These are phyloP conservation scores for Anarrhichthys ocellatus DNA, from an alignment of 2,113 vertebrate species.

Conservation along the genomic window DNA sequence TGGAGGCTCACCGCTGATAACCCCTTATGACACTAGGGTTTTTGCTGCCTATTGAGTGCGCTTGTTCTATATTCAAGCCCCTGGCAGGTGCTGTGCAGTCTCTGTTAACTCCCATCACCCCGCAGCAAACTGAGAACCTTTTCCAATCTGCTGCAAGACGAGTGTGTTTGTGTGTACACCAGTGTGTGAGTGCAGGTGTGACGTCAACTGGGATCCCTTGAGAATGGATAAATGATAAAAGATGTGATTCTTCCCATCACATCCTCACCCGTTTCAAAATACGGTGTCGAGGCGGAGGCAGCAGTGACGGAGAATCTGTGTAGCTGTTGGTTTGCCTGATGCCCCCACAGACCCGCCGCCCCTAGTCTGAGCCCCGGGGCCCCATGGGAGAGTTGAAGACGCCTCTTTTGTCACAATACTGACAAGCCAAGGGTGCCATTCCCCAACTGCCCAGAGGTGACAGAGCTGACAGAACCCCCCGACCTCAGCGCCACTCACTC, in stretches of 20 bases:
- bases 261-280: constrained; percentile 4
- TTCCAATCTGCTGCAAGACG: constrained; percentile 29
- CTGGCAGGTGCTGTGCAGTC: constrained; percentile 28
- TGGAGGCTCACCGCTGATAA: neutral
- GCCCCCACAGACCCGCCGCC: neutral
- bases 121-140: constrained; percentile 33
- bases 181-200: constrained; percentile 26
- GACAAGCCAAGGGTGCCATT: constrained; percentile 33
- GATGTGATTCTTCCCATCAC: constrained; percentile 21
- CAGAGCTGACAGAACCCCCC: neutral
- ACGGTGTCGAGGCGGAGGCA: neutral
- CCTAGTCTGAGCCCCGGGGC: neutral
- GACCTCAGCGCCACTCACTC: constrained; percentile 16
- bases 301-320: constrained; percentile 21
- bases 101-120: constrained; percentile 12
- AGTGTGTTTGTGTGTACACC: constrained; percentile 8
- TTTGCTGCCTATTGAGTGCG: constrained; percentile 7
- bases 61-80: constrained; percentile 36
- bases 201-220: constrained; percentile 49
- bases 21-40: constrained; percentile 6
- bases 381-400: constrained; percentile 15
- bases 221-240: constrained; percentile 56
- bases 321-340: constrained; percentile 23
- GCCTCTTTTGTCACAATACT: constrained; percentile 43
- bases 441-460: constrained; percentile 47